These are phyloP conservation scores for Python bivittatus DNA, from an alignment of 2,113 vertebrate genomes.

Conservation along the genomic window DNA sequence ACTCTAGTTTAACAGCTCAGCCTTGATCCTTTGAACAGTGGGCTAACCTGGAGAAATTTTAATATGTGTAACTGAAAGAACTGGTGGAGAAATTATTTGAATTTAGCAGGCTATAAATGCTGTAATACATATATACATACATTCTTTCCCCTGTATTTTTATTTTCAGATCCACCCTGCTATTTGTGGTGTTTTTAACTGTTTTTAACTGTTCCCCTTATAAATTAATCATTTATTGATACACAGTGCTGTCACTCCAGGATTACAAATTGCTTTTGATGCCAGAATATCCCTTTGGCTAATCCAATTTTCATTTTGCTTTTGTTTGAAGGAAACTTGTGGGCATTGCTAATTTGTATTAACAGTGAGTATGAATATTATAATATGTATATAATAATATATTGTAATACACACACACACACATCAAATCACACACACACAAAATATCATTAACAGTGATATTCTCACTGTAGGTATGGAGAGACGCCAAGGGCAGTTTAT, in stretches of 20 bases:
- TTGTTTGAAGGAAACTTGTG: conserved; percentile 21
- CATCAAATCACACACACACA: no score
- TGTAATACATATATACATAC: neutral
- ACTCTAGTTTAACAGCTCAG: neutral
- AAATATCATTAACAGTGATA: rapidly evolving
- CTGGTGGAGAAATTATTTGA: neutral
- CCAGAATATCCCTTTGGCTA: neutral
- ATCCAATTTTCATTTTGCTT: conserved; percentile 23
- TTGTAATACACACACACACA: neutral
- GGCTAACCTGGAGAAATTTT: neutral
- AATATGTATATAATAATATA: neutral
- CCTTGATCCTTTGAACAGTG: neutral
- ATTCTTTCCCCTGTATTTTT: neutral
- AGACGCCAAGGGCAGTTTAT: neutral
- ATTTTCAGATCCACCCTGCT: neutral
- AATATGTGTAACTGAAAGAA: neutral
- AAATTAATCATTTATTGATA: neutral
- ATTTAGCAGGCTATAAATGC: no score
- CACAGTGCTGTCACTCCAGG: neutral
- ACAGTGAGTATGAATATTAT: neutral
- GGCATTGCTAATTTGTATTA: conserved; percentile 13
- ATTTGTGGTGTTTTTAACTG: neutral
- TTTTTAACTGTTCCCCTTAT: neutral
- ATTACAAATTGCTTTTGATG: neutral
- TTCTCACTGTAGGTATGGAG: conserved; percentile 14